Percentiles rank a stretch among this genome's conserved stretches.
These are phyloP conservation scores for Hypercompe scribonia DNA, from an alignment of 2,888 invertebrate genomes.

Conservation along the genomic window DNA sequence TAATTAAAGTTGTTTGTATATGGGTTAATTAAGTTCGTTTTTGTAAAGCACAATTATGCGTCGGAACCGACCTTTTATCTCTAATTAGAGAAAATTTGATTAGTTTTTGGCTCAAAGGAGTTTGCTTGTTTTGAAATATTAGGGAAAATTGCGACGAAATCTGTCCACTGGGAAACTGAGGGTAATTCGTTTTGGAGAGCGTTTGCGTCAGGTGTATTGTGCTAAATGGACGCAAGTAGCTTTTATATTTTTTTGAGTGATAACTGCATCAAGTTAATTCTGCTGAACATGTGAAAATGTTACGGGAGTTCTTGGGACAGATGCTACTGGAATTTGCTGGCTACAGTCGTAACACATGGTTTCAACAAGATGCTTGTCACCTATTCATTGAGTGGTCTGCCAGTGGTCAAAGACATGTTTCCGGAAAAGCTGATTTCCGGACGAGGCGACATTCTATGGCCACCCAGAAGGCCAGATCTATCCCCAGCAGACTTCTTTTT, in stretches of 20 bases:
- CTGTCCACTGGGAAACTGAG: conserved; percentile 3
- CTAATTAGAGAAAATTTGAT: conserved; percentile 27
- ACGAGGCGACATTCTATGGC: no score
- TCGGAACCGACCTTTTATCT: conserved; percentile 17
- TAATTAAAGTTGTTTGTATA: conserved; percentile 17
- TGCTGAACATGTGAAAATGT: no score
- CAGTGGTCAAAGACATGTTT: no score
- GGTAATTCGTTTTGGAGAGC: not conserved
- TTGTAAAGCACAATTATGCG: conserved; percentile 19
- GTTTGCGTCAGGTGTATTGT: not conserved
- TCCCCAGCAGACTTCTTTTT: no score
- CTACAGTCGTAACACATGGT: not conserved
- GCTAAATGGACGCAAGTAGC: not conserved
- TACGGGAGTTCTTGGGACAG: no score
- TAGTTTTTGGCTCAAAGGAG: conserved; percentile 25
- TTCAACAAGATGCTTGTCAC: no score
- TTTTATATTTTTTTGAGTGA: not conserved
- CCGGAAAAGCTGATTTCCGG: no score
- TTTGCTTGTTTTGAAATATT: conserved; percentile 18
- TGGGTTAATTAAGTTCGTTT: conserved; percentile 17
- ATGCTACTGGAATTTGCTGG: no score
- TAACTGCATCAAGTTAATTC: no score
- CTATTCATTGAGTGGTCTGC: no score
- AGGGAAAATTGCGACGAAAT: conserved; percentile 15
- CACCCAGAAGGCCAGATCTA: no score